A percentile compares a stretch with the other conserved stretches of the same genome.
These are phyloP conservation scores for Brachyptera risi DNA, from an alignment of 2,888 invertebrate genomes.

Conservation along the genomic window DNA sequence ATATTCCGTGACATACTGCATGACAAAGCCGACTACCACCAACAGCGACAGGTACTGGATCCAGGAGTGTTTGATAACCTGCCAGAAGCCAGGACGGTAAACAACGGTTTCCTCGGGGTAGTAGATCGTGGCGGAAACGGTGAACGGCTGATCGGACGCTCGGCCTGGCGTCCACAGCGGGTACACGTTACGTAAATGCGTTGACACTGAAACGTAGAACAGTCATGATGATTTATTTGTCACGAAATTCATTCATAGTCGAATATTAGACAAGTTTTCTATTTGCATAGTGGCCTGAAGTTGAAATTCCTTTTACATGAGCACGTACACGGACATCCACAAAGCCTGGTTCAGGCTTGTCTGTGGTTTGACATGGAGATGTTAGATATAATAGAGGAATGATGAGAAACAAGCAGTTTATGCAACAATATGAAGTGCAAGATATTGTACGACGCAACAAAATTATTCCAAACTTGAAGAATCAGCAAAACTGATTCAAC, in stretches of 20 bases:
- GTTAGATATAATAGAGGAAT: no score
- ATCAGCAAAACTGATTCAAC: no score
- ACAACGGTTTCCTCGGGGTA: conserved; percentile 60
- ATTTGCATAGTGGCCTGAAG: no score
- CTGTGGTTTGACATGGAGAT: no score
- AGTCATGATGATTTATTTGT: conserved; percentile 24
- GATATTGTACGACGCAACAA: no score
- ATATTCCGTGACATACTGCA: conserved; percentile 64
- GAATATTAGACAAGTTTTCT: background rate
- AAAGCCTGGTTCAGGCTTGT: no score
- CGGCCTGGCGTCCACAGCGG: conserved; percentile 46
- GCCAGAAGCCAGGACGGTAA: conserved; percentile 73
- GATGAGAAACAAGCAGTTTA: no score
- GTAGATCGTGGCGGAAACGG: conserved; percentile 44
- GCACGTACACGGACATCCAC: no score
- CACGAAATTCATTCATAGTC: background rate
- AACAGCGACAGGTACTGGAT: conserved; percentile 83
- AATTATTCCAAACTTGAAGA: no score
- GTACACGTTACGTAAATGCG: conserved; percentile 48
- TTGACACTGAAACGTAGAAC: conserved; percentile 49
- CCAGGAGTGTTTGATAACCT: conserved; percentile 90
- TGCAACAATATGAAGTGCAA: no score
- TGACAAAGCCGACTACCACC: conserved; percentile 66
- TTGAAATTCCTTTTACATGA: no score
- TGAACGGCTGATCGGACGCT: conserved; percentile 28